Base-by-base conservation (phyloP, 2,797 vertebrate species). In the Lindbergichthys nudifrons region DNA sequence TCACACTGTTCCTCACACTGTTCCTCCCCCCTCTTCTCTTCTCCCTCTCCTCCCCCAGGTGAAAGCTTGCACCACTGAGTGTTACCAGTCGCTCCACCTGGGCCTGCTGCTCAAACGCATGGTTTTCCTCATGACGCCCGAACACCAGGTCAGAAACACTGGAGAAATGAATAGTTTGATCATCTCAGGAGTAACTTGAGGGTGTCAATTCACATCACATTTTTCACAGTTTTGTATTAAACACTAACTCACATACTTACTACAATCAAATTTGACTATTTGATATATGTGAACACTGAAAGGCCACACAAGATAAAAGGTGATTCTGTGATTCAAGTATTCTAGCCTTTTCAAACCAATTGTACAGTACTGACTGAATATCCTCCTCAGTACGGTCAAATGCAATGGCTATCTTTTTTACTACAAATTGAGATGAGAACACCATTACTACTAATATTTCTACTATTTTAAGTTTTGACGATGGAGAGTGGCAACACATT, bases 101-200 rank as follows among this genome's bases (percentile, higher is more conserved):
- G 93, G 94, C 21, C 66, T 95, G 63, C 92, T 99, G 26, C 88
- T 99, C 54, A 95, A 92, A 78, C 95, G 98, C 21, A 93, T 99
- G 91, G 89, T 98, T 65, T 98, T 98, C 82, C 91, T 99, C 66
- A 95, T 98, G 97, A 96, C 96, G 1, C 93, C 96, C 7, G 87
- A 91, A 65, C 96, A 98, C 54, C 98, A 99, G 97, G 98, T 94
- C 62, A 85, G 87, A 82, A 32, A 57, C 23, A 0, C 19, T 32
- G 2, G 8, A 8, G 73, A 60, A 32, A 66, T 42, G 0, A 14
- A 7, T 1, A 12, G 30, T 21, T 26, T 50, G 12, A 53, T 36
- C 8, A 36, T 43, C 8, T 46, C 18, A 30, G 16, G 10, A 43
- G 48, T 21, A 16, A 23, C 15, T 41, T 4, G 26, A 26, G 26